Conservation (phyloP, 2,113 vertebrate genomes). For the Xenotilapia leptura region DNA sequence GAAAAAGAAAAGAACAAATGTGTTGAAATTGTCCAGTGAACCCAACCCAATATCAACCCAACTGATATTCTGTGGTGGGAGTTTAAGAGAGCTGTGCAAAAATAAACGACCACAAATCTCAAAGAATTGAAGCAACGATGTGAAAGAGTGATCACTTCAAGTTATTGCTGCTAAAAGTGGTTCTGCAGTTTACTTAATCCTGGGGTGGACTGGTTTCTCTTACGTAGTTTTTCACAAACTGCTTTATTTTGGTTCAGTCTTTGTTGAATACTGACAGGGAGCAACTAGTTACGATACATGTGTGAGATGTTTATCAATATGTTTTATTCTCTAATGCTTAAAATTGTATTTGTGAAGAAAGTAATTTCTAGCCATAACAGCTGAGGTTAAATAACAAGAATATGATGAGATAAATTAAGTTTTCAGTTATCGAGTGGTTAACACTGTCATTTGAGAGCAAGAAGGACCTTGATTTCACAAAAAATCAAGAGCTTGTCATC, state of each 20-base stretch:
- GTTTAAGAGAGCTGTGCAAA: neutral
- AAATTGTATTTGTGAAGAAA: neutral
- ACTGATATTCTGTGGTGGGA: neutral
- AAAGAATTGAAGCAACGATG: neutral
- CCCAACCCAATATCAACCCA: neutral
- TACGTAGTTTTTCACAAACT: neutral
- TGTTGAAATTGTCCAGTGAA: neutral
- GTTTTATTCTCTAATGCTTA: neutral
- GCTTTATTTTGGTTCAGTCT: neutral
- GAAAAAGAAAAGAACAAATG: neutral
- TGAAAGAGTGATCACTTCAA: neutral
- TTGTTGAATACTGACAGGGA: neutral
- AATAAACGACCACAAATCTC: neutral
- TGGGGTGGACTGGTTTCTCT: neutral
- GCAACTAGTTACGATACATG: neutral
- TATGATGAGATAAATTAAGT: neutral
- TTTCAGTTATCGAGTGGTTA: neutral
- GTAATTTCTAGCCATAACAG: neutral
- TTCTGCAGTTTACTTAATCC: neutral
- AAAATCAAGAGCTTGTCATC: neutral
- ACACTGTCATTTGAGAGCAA: neutral
- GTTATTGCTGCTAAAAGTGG: neutral
- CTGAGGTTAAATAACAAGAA: neutral
- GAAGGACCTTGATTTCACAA: neutral
- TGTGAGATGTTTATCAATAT: neutral